Conservation (phyloP, 2,888 invertebrate species). For the Cylindroiulus punctatus region DNA sequence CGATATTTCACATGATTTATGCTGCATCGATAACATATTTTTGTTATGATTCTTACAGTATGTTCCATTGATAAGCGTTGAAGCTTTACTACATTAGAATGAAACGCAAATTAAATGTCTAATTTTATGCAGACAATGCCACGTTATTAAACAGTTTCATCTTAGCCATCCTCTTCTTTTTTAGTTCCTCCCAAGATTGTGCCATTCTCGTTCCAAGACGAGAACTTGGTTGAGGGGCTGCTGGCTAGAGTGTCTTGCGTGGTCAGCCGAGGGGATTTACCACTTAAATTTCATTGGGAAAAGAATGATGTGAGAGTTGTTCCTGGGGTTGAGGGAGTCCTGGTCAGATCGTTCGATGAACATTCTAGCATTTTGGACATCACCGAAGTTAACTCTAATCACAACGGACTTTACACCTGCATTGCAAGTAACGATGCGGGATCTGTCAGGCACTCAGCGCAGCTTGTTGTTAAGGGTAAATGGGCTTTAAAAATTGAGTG, state of each 20-base stretch:
- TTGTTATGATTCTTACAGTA: background rate
- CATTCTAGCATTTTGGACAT: slow-evolving; percentile 56
- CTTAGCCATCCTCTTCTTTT: slow-evolving; percentile 34
- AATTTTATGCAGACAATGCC: background rate
- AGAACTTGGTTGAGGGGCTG: slow-evolving; percentile 54
- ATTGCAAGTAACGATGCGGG: slow-evolving; percentile 55
- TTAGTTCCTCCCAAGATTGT: slow-evolving; percentile 56
- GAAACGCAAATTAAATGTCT: background rate
- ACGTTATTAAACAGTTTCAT: background rate
- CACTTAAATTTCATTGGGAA: slow-evolving; percentile 54
- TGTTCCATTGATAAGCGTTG: background rate
- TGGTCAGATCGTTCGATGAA: slow-evolving; percentile 54
- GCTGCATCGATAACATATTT: background rate
- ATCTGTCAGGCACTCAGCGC: slow-evolving; percentile 51
- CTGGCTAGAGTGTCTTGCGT: slow-evolving; percentile 56
- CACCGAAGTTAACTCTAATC: slow-evolving; percentile 37
- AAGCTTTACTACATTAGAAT: background rate
- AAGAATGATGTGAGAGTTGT: slow-evolving; percentile 52
- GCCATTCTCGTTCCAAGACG: slow-evolving; percentile 55
- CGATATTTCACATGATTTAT: background rate
- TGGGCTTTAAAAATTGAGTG: slow-evolving; percentile 6
- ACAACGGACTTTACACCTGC: slow-evolving; percentile 56
- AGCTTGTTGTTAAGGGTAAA: slow-evolving; percentile 56
- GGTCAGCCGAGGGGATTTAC: slow-evolving; percentile 56
- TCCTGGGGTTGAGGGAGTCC: slow-evolving; percentile 49